A percentile compares a stretch with the other conserved stretches of the same genome.
phyloP scores from a whole-genome alignment of 2,888 invertebrate genomes.

The Melanostoma scalare region DNA sequence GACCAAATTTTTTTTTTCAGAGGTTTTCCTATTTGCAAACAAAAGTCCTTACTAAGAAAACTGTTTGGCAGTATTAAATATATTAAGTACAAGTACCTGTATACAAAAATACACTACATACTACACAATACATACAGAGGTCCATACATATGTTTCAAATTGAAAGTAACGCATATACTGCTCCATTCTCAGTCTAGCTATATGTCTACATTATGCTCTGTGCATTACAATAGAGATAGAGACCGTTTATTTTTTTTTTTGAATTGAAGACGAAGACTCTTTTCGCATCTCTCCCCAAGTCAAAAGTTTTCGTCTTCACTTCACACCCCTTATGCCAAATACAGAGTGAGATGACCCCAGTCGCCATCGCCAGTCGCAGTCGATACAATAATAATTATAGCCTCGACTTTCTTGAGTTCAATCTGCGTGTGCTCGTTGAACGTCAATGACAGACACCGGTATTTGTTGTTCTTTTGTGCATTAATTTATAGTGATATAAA shows the following conservation, averaged over 20 bases:
- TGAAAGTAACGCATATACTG: no score
- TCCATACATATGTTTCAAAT: no score
- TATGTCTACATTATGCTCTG: no score
- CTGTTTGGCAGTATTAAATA: no score
- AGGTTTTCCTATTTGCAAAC: no score
- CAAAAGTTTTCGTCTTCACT: neutral
- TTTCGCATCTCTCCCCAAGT: neutral
- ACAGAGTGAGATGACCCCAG: conserved; percentile 26
- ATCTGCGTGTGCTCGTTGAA: conserved; percentile 43
- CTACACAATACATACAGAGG: no score
- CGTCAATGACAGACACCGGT: conserved; percentile 43
- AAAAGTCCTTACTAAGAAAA: no score
- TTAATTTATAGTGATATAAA: conserved; percentile 36
- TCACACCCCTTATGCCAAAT: neutral
- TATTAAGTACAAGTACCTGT: no score
- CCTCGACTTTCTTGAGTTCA: conserved; percentile 30
- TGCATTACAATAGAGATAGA: neutral
- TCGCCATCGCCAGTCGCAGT: neutral
- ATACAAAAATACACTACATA: no score
- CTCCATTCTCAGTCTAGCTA: no score
- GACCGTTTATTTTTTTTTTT: neutral
- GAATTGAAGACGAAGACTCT: conserved; percentile 16
- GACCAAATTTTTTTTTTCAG: no score
- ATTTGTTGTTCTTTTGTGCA: conserved; percentile 43
- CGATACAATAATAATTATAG: neutral